Conservation (phyloP, 2,888 invertebrate species). For the Nemapogon koenigi region DNA sequence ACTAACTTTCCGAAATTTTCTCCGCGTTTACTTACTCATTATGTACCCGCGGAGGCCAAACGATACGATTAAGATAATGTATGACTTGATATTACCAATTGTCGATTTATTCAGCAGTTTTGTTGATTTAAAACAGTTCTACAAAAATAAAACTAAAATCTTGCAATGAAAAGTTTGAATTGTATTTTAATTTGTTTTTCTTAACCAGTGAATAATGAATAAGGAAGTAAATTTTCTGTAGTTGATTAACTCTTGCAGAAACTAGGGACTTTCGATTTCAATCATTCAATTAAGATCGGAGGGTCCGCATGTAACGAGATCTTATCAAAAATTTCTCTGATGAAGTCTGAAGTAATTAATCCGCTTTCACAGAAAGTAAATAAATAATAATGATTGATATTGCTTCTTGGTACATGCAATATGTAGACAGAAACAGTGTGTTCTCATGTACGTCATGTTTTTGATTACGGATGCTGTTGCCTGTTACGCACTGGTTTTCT, state of each 20-base stretch:
- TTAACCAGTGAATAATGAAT: too few relatives aligned
- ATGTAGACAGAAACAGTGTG: background rate
- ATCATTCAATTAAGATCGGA: slow-evolving; percentile 1
- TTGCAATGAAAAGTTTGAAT: too few relatives aligned
- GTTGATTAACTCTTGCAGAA: too few relatives aligned
- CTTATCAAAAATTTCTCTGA: slow-evolving; percentile 9
- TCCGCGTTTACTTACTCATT: slow-evolving; percentile 8
- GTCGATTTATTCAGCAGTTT: slow-evolving; percentile 7
- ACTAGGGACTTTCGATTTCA: slow-evolving; percentile 2
- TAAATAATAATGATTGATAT: slow-evolving; percentile 8
- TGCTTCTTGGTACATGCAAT: slow-evolving; percentile 3
- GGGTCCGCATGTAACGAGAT: slow-evolving; percentile 4
- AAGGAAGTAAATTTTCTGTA: too few relatives aligned
- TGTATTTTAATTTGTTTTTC: too few relatives aligned
- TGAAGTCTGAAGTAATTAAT: slow-evolving; percentile 9
- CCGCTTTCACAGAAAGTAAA: slow-evolving; percentile 8
- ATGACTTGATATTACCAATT: slow-evolving; percentile 8
- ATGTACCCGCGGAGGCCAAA: slow-evolving; percentile 9
- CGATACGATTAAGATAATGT: slow-evolving; percentile 10
- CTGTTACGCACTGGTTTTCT: too few relatives aligned
- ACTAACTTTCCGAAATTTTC: slow-evolving; percentile 13
- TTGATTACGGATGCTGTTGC: too few relatives aligned
- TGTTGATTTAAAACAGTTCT: slow-evolving; percentile 5
- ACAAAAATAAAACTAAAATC: too few relatives aligned
- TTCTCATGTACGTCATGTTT: too few relatives aligned